These are phyloP conservation scores for Nibea coibor DNA, from an alignment of 2,113 vertebrate genomes.

Conservation along the genomic window DNA sequence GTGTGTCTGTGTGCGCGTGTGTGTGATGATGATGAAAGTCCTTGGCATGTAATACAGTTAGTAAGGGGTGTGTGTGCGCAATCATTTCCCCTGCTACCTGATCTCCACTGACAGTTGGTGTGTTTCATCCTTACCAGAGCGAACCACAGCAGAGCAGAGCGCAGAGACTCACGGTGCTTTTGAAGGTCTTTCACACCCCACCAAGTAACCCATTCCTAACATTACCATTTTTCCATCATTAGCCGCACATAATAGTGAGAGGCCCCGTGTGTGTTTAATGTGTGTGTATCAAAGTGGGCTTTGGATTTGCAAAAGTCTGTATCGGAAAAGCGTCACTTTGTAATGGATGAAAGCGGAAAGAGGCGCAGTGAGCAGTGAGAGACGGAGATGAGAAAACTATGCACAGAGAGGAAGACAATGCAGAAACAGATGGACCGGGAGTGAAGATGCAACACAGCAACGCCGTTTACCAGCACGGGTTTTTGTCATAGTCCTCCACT, in stretches of 20 bases:
- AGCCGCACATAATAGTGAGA: constrained; percentile 11
- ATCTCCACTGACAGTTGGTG: constrained; percentile 56
- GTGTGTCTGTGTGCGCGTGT: neutral
- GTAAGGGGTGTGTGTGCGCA: neutral
- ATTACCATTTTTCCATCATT: constrained; percentile 64
- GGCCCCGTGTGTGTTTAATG: neutral
- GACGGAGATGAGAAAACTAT: constrained; percentile 16
- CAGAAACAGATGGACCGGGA: constrained; percentile 29
- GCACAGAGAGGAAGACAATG: constrained; percentile 16
- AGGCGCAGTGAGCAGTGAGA: neutral
- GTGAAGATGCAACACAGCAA: neutral
- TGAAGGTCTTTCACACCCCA: constrained; percentile 48
- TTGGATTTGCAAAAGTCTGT: constrained; percentile 35
- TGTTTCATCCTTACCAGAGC: constrained; percentile 55
- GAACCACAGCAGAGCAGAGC: constrained; percentile 36
- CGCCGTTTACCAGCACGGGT: constrained; percentile 2
- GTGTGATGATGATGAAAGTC: constrained; percentile 36
- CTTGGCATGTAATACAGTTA: constrained; percentile 38
- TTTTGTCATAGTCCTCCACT: neutral
- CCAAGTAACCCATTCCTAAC: constrained; percentile 13
- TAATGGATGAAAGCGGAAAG: constrained; percentile 27
- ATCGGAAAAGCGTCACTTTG: constrained; percentile 22
- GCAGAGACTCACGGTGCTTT: constrained; percentile 33
- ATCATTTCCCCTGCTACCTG: constrained; percentile 21
- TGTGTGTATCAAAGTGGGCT: constrained; percentile 30